A percentile compares a stretch with the other conserved stretches of the same genome.
These are phyloP conservation scores for Batillaria attramentaria DNA, from an alignment of 1,140 invertebrate species.

Conservation along the genomic window DNA sequence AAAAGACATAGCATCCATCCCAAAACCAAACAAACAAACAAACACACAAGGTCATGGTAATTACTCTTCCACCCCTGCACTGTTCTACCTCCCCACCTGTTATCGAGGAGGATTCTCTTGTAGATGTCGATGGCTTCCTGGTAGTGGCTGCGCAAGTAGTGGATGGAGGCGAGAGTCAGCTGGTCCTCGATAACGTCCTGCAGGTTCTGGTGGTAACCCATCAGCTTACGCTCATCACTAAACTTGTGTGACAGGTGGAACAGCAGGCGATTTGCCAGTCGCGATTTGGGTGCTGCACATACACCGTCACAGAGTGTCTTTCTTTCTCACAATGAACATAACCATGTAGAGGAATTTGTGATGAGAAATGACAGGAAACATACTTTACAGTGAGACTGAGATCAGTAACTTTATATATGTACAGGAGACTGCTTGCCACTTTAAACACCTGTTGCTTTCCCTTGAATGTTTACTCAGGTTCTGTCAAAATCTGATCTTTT, in stretches of 20 bases:
- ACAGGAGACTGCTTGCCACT: too few relatives aligned
- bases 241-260: constrained; percentile 97
- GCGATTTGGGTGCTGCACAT: constrained; percentile 66
- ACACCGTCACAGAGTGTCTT: background rate
- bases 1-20: background rate
- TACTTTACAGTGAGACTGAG: too few relatives aligned
- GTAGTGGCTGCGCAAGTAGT: constrained; percentile 95
- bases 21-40: background rate
- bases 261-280: constrained; percentile 81
- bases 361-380: constrained; percentile 8
- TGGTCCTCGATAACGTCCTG: constrained; percentile 95
- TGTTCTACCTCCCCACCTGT: constrained; percentile 83
- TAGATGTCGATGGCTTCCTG: constrained; percentile 99
- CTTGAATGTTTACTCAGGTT: too few relatives aligned
- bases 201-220: constrained; percentile 86
- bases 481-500: too few relatives aligned
- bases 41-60: background rate
- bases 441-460: too few relatives aligned
- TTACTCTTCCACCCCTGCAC: too few relatives aligned
- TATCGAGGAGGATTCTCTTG: constrained; percentile 92
- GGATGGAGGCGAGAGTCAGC: constrained; percentile 94
- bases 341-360: too few relatives aligned
- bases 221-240: constrained; percentile 87
- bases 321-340: background rate
- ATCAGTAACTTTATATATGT: too few relatives aligned